Evolutionary conservation across 2,888 invertebrate species (phyloP).

Genomic region (Drosophila picticornis): DNA sequence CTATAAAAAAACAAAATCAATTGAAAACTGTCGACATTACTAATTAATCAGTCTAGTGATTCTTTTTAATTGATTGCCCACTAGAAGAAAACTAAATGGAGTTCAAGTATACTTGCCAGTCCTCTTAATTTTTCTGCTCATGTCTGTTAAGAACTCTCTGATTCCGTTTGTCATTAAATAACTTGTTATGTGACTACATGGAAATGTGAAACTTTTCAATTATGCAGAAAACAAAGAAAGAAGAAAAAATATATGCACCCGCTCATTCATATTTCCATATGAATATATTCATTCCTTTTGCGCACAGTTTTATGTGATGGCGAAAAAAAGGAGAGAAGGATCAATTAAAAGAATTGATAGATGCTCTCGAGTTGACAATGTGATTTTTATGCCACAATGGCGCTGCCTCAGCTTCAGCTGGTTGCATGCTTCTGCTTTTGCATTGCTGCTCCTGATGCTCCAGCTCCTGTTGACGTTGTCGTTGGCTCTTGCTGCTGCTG

Average conservation of each 20-base stretch:
- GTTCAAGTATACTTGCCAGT: conserved; percentile 6
- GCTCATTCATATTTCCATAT: conserved; percentile 57
- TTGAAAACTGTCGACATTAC: conserved; percentile 11
- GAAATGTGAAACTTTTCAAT: conserved; percentile 42
- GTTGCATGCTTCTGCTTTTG: conserved; percentile 17
- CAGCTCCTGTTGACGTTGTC: conserved; percentile 21
- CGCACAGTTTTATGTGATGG: conserved; percentile 10
- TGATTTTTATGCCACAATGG: conserved; percentile 64
- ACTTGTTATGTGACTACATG: conserved; percentile 30
- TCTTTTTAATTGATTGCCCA: conserved; percentile 16
- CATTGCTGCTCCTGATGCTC: conserved; percentile 16
- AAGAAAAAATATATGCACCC: conserved; percentile 1
- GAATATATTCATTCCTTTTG: conserved; percentile 48
- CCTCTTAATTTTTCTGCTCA: background rate
- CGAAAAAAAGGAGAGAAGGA: conserved; percentile 50
- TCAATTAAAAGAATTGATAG: conserved; percentile 73
- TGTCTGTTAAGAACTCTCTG: background rate
- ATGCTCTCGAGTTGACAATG: conserved; percentile 70
- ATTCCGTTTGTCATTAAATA: conserved; percentile 12
- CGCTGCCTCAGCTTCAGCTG: conserved; percentile 20
- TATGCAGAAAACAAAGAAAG: conserved; percentile 3
- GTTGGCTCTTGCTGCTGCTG: conserved; percentile 12
- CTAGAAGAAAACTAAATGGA: conserved; percentile 9
- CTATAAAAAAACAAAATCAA: background rate
- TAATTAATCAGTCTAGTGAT: conserved; percentile 18